Evolutionary conservation across 2,888 invertebrate genomes (phyloP).

Genomic region (Stratiomys singularior): DNA sequence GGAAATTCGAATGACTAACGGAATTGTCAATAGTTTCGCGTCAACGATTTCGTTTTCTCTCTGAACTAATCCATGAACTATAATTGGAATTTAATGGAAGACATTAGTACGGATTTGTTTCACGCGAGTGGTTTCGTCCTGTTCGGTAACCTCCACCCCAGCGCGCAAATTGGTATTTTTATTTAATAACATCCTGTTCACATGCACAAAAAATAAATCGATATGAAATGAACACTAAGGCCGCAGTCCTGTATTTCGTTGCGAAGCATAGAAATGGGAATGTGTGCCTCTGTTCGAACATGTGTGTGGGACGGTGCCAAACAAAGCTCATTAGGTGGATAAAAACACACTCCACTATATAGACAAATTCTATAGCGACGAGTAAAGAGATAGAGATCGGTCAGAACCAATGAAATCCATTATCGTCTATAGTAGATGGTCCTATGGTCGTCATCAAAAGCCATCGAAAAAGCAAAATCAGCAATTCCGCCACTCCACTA

Average conservation of each 20-base stretch:
- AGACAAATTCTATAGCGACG: background rate
- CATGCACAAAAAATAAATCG: constrained; percentile 6
- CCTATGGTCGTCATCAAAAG: constrained; percentile 29
- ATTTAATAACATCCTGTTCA: background rate
- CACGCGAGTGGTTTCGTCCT: background rate
- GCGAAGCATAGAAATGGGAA: background rate
- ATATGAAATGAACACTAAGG: constrained; percentile 14
- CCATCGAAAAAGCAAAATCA: constrained; percentile 40
- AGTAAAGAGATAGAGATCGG: constrained; percentile 21
- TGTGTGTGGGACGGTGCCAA: background rate
- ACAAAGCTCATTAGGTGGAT: constrained; percentile 25
- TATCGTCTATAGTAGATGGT: constrained; percentile 14
- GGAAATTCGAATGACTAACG: constrained; percentile 20
- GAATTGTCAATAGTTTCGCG: constrained; percentile 29
- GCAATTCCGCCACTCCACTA: background rate
- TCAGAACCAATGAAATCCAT: constrained; percentile 26
- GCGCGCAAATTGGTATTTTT: background rate
- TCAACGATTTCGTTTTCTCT: constrained; percentile 4
- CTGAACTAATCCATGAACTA: background rate
- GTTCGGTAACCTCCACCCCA: background rate
- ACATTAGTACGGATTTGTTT: constrained; percentile 1
- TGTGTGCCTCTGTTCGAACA: background rate
- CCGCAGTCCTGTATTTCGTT: constrained; percentile 5
- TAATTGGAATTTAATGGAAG: constrained; percentile 26
- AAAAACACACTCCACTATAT: constrained; percentile 11